phyloP scores from a whole-genome alignment of 1,140 invertebrate genomes.

The Tetranychus cinnabarinus region DNA sequence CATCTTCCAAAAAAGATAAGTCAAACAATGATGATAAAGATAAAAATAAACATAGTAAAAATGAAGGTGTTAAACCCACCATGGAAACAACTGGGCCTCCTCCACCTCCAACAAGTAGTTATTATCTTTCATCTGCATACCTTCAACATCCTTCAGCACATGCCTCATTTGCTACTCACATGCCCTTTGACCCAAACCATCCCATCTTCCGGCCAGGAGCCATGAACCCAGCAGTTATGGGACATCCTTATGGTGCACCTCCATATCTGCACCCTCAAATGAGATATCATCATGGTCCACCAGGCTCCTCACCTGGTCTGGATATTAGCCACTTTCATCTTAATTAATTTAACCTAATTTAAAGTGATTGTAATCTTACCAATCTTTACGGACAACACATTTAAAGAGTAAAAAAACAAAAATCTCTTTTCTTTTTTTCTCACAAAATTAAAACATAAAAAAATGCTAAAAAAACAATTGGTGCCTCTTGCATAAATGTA shows the following conservation, averaged over 20 bases:
- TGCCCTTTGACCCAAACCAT: background rate
- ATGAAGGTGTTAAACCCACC: constrained; percentile 71
- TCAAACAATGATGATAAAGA: background rate
- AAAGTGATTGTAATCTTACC: background rate
- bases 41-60: constrained; percentile 29
- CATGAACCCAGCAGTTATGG: background rate
- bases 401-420: background rate
- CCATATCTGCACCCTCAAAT: background rate
- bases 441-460: too few relatives aligned
- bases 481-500: too few relatives aligned
- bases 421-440: too few relatives aligned
- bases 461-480: too few relatives aligned
- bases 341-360: too few relatives aligned
- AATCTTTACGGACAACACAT: too few relatives aligned
- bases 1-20: background rate
- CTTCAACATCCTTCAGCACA: background rate
- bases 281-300: background rate
- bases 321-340: too few relatives aligned
- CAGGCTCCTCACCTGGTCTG: background rate
- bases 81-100: constrained; percentile 78
- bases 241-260: background rate
- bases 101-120: constrained; percentile 52
- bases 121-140: constrained; percentile 28
- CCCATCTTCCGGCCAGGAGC: background rate
- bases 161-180: background rate